Conservation (phyloP, 2,888 invertebrate genomes). For the Lagria hirta region DNA sequence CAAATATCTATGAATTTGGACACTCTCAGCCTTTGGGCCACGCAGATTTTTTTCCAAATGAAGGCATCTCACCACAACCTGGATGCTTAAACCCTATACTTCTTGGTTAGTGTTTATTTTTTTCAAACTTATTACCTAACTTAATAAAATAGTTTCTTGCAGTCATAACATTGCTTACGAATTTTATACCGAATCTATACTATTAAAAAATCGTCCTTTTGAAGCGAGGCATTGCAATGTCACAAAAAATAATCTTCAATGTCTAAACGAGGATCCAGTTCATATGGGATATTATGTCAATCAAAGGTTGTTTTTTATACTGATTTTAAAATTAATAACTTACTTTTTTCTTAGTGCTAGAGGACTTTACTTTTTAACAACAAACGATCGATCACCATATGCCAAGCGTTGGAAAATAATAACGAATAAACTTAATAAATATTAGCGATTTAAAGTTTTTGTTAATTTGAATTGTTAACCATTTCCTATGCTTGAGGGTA, state of each 20-base stretch:
- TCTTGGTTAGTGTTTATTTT: conserved; percentile 24
- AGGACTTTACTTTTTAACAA: conserved; percentile 40
- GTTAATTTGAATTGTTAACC: conserved; percentile 14
- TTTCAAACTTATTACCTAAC: conserved; percentile 6
- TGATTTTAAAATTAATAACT: background rate
- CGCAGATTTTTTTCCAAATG: conserved; percentile 75
- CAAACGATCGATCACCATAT: conserved; percentile 19
- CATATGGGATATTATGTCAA: conserved; percentile 17
- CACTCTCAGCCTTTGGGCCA: conserved; percentile 64
- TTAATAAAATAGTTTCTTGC: conserved; percentile 20
- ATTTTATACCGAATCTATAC: conserved; percentile 14
- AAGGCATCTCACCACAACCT: conserved; percentile 67
- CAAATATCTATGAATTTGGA: conserved; percentile 67
- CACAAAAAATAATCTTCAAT: conserved; percentile 53
- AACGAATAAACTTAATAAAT: too few species aligned
- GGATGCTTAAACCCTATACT: conserved; percentile 59
- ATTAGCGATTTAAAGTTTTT: conserved; percentile 10
- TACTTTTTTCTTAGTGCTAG: conserved; percentile 53
- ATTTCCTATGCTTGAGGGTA: conserved; percentile 20
- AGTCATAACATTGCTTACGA: conserved; percentile 12
- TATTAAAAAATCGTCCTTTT: conserved; percentile 6
- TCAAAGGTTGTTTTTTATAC: conserved; percentile 1
- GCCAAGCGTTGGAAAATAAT: conserved; percentile 6
- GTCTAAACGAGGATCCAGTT: conserved; percentile 59
- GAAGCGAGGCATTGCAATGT: conserved; percentile 21